A percentile compares a stretch with the other conserved stretches of the same genome.
phyloP scores from a whole-genome alignment of 1,140 invertebrate species.

The Drosophila guanche region DNA sequence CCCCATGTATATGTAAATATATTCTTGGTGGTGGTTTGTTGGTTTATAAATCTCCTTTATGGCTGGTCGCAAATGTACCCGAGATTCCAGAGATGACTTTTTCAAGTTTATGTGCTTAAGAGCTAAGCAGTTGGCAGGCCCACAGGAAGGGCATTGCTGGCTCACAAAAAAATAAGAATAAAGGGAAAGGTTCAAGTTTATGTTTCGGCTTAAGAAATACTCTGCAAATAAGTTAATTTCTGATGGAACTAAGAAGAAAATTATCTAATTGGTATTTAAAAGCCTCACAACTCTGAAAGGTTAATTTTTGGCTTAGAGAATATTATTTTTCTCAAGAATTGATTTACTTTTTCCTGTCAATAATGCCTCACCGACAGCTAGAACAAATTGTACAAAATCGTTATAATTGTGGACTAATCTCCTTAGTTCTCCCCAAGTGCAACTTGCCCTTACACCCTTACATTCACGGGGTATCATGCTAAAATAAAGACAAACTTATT shows the following conservation, averaged over 20 bases:
- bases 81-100: constrained; percentile 16
- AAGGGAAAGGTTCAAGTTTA: background rate
- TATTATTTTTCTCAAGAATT: too few relatives aligned
- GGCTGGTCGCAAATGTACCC: constrained; percentile 28
- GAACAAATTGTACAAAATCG: too few relatives aligned
- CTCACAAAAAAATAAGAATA: background rate
- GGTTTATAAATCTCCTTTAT: constrained; percentile 38
- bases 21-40: background rate
- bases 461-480: background rate
- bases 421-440: too few relatives aligned
- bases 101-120: constrained; percentile 42
- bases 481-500: constrained; percentile 60
- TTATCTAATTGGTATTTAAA: too few relatives aligned
- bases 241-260: too few relatives aligned
- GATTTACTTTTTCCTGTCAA: too few relatives aligned
- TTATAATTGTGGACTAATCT: too few relatives aligned
- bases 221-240: background rate
- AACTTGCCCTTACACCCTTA: too few relatives aligned
- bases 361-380: too few relatives aligned
- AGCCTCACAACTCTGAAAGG: too few relatives aligned
- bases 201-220: background rate
- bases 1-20: constrained; percentile 4
- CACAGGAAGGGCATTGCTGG: background rate
- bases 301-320: too few relatives aligned
- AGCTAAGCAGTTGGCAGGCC: constrained; percentile 23